Conservation (phyloP, 2,797 vertebrate genomes). For the Euphonia xanthogaster region DNA sequence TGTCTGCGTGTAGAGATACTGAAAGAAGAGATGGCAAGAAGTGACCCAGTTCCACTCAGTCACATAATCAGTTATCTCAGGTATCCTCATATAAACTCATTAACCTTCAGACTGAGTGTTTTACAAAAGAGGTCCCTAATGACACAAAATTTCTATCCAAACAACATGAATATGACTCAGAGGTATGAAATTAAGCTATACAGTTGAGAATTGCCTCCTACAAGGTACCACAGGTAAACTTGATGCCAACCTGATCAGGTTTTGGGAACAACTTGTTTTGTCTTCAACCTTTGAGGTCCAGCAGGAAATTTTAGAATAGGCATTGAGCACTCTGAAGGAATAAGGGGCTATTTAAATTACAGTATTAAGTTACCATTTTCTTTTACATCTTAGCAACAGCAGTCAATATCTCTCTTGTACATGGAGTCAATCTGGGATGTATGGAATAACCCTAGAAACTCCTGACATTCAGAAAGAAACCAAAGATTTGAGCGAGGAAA, state of each 20-base stretch:
- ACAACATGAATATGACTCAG: neutral
- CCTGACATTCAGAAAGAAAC: neutral
- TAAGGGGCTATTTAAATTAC: neutral
- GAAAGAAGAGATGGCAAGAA: neutral
- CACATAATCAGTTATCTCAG: neutral
- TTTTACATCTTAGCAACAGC: neutral
- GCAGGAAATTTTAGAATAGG: neutral
- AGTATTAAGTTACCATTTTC: neutral
- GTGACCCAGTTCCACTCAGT: neutral
- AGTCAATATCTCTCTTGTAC: neutral
- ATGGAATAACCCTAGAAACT: neutral
- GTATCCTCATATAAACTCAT: neutral
- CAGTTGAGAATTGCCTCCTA: neutral
- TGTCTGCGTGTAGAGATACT: neutral
- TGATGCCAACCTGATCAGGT: neutral
- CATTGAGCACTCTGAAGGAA: neutral
- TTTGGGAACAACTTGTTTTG: fast-evolving
- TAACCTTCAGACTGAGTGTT: neutral
- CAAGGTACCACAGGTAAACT: neutral
- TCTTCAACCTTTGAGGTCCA: neutral
- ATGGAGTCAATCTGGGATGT: neutral
- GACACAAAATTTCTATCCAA: neutral
- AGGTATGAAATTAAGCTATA: neutral
- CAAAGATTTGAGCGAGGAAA: neutral
- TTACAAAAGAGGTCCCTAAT: neutral